Evolutionary conservation across 2,888 invertebrate genomes (phyloP).

Genomic region (Coremacera marginata): DNA sequence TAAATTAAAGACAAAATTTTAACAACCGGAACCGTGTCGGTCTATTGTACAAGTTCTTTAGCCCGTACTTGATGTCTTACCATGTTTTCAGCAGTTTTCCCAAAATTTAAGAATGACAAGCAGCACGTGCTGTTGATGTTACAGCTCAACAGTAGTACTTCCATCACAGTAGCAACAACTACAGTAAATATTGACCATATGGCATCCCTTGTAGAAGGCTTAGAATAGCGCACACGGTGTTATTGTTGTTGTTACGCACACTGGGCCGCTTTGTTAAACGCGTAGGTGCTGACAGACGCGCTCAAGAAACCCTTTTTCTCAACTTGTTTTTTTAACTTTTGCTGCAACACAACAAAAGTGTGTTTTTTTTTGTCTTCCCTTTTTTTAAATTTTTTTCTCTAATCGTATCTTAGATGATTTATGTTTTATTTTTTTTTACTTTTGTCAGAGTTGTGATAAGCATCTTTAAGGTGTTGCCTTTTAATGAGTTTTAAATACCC

Average conservation of each 20-base stretch:
- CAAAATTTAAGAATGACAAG: background rate
- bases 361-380: background rate
- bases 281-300: constrained; percentile 29
- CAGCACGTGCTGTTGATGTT: background rate
- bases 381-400: background rate
- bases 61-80: constrained; percentile 5
- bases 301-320: constrained; percentile 30
- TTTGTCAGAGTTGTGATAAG: constrained; percentile 12
- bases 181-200: background rate
- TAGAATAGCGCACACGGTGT: background rate
- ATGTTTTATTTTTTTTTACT: constrained; percentile 7
- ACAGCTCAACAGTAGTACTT: no score
- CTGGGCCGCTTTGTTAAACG: background rate
- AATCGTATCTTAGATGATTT: constrained; percentile 1
- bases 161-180: no score
- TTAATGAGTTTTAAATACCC: constrained; percentile 8
- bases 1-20: constrained; percentile 49
- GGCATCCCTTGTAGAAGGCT: background rate
- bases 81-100: constrained; percentile 10
- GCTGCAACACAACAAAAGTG: background rate
- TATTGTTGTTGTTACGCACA: background rate
- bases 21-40: constrained; percentile 59
- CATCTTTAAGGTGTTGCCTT: constrained; percentile 15
- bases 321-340: constrained; percentile 4
- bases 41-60: background rate